phyloP scores from a whole-genome alignment of 2,113 vertebrate species.

The Chauna torquata region DNA sequence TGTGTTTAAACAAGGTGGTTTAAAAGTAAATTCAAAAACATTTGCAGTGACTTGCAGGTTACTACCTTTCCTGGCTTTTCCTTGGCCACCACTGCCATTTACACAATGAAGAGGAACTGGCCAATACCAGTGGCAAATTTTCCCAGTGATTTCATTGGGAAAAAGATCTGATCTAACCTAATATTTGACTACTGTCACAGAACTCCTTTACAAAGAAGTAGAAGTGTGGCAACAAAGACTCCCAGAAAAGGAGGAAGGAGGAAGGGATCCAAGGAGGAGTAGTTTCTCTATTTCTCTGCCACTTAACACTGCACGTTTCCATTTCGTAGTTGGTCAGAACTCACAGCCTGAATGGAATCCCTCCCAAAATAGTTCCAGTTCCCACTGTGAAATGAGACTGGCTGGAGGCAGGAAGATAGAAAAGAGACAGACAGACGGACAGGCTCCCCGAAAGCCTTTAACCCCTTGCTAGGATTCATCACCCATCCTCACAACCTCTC shows the following conservation, averaged over 20 bases:
- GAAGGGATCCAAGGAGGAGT: background rate
- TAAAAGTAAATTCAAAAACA: background rate
- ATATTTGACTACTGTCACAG: background rate
- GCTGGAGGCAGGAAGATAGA: background rate
- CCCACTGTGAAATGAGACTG: background rate
- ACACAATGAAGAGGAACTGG: background rate
- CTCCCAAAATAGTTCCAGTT: background rate
- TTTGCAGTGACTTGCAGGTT: background rate
- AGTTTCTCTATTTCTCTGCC: background rate
- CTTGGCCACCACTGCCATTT: background rate
- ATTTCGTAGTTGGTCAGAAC: background rate
- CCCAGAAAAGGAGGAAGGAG: background rate
- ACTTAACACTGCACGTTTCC: no score
- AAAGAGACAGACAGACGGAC: background rate
- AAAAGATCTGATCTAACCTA: background rate
- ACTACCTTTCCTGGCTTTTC: background rate
- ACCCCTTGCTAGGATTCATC: background rate
- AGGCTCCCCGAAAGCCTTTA: background rate
- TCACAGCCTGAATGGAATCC: background rate
- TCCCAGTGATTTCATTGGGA: background rate
- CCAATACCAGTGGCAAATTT: background rate
- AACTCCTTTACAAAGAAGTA: background rate
- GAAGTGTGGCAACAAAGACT: background rate
- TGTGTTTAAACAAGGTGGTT: background rate
- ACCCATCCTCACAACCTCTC: background rate